Base-by-base conservation (phyloP, 2,113 vertebrate species). In the Egretta garzetta region DNA sequence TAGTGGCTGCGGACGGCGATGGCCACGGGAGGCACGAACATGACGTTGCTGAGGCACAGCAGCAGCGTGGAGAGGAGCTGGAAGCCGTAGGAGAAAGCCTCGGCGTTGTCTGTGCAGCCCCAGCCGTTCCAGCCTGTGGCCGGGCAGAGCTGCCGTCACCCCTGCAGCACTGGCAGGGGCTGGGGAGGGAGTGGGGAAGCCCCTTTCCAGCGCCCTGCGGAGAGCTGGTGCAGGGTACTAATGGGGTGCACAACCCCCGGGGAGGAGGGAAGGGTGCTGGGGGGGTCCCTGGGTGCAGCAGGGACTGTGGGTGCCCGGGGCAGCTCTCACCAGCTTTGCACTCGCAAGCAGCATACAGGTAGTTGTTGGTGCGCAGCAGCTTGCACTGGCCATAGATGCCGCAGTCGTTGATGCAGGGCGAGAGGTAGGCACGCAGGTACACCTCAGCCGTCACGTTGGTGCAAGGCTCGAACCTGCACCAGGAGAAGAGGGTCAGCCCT, bases 311-410 rank as follows among this genome's bases (percentile, higher is more conserved):
- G 32, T 49, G 33, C 24, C 35, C 0, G 4, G 47, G 39, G 8
- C 8, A 27, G 45, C 30, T 45, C 98, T 98, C 95, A 99, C 99
- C 99, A 93, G 99, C 99, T 98, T 99, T 99, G 98, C 99, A 99
- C 98, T 99, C 99, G 94, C 99, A 99, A 58, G 99, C 99, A 1
- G 99, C 99, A 0, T 99, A 99, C 94, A 99, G 98, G 96, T 99
- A 99, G 98, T 99, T 99, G 98, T 99, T 99, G 82, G 99, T 99
- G 93, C 99, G 99, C 85, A 99, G 98, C 27, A 99, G 99, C 95
- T 99, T 99, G 99, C 99, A 99, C 98, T 99, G 99, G 49, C 99
- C 99, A 0, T 99, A 99, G 8, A 99, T 99, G 68, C 99, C 99
- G 2, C 99, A 99, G 98, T 99, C 99, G 0, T 99, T 99, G 98